phyloP scores from a whole-genome alignment of 2,797 vertebrate species.

The Gambusia yucatana region DNA sequence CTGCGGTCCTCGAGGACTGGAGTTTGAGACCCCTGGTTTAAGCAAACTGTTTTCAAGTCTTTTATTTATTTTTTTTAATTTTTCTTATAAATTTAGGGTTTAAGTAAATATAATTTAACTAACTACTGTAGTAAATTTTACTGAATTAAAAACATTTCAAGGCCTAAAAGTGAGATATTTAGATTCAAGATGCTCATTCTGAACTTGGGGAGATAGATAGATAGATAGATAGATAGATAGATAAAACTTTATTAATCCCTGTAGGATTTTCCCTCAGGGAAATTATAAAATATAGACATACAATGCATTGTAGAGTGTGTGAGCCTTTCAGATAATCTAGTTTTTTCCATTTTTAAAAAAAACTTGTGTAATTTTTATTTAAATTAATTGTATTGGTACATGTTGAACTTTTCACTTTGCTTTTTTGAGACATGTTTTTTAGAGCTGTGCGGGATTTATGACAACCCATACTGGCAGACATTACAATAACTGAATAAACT shows the following conservation, averaged over 20 bases:
- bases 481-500: constrained; percentile 27
- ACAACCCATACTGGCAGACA: constrained; percentile 13
- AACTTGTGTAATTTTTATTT: no score
- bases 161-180: neutral
- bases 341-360: no score
- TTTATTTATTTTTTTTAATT: neutral
- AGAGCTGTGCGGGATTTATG: constrained; percentile 23
- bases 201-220: no score
- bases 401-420: constrained; percentile 22
- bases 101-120: neutral
- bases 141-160: neutral
- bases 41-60: neutral
- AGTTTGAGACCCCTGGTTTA: neutral
- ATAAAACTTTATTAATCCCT: no score
- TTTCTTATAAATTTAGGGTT: neutral
- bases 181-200: neutral
- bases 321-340: no score
- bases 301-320: no score
- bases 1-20: no score
- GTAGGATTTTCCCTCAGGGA: no score
- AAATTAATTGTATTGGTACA: neutral
- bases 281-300: no score
- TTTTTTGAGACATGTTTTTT: constrained; percentile 42
- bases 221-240: no score
- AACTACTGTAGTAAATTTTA: neutral